These are phyloP conservation scores for Oncorhynchus mykiss DNA, from an alignment of 2,113 vertebrate genomes.

Conservation along the genomic window DNA sequence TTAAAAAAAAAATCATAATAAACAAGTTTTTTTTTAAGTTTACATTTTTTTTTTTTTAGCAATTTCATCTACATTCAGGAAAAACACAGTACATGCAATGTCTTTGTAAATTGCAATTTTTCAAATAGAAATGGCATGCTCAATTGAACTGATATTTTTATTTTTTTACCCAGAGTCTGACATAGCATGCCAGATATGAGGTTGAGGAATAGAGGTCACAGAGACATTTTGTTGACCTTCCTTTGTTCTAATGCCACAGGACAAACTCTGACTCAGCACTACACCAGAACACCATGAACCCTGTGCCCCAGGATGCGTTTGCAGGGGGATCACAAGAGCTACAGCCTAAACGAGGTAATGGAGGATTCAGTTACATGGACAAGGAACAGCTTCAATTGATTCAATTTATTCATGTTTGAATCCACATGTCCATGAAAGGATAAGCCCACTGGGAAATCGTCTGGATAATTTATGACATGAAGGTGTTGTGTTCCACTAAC, in stretches of 20 bases:
- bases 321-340: constrained; percentile 87
- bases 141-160: too few species aligned
- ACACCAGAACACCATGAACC: constrained; percentile 95
- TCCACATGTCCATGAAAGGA: background rate
- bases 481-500: constrained; percentile 9
- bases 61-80: background rate
- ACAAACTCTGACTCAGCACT: constrained; percentile 98
- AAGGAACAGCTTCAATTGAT: constrained; percentile 24
- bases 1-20: fast-evolving
- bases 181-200: background rate
- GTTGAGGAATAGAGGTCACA: background rate
- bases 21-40: background rate
- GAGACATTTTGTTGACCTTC: background rate
- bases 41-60: too few species aligned
- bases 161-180: background rate
- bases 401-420: background rate
- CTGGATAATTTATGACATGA: constrained; percentile 18
- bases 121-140: too few species aligned
- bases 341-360: constrained; percentile 91
- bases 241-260: constrained; percentile 62
- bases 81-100: too few species aligned
- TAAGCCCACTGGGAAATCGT: constrained; percentile 4
- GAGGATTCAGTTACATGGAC: constrained; percentile 36
- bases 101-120: too few species aligned
- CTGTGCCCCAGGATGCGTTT: constrained; percentile 85